phyloP scores from a whole-genome alignment of 2,888 invertebrate species.

The Tiliacea aurago region DNA sequence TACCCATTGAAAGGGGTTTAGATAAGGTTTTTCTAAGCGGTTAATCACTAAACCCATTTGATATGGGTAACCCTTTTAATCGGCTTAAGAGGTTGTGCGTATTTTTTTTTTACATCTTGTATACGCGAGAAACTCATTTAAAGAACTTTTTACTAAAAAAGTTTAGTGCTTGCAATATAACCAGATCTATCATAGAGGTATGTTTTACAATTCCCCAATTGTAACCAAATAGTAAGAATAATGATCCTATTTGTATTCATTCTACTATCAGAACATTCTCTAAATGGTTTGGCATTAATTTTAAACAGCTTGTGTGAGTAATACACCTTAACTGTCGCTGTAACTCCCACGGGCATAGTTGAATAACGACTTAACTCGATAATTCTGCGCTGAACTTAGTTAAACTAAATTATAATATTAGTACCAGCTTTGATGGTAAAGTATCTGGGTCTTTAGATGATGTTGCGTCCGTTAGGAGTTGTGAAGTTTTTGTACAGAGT shows the following conservation, averaged over 20 bases:
- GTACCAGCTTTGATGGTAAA: conserved; percentile 36
- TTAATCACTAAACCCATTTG: too few species aligned
- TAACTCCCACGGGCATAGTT: conserved; percentile 35
- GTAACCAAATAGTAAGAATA: neutral
- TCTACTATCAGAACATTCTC: neutral
- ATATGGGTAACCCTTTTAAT: too few species aligned
- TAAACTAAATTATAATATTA: conserved; percentile 50
- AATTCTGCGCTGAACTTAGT: conserved; percentile 45
- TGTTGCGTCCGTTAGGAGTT: conserved; percentile 1
- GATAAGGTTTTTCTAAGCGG: too few species aligned
- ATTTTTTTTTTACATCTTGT: too few species aligned
- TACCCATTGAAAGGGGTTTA: too few species aligned
- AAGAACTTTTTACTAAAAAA: too few species aligned
- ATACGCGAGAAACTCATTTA: too few species aligned
- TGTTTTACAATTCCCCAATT: too few species aligned
- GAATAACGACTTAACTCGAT: conserved; percentile 57
- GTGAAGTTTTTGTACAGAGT: neutral
- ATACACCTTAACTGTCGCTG: conserved; percentile 34
- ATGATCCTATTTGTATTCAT: conserved; percentile 14
- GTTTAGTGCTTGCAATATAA: too few species aligned
- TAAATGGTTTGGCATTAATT: conserved; percentile 32
- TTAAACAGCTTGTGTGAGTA: conserved; percentile 42
- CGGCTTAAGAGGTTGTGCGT: too few species aligned
- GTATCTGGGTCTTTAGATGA: conserved; percentile 15
- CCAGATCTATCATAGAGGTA: too few species aligned